Percentiles rank a stretch among this genome's conserved stretches.
Evolutionary conservation across 1,140 invertebrate species (phyloP).

Genomic region (Phymorhynchus buccinoides): DNA sequence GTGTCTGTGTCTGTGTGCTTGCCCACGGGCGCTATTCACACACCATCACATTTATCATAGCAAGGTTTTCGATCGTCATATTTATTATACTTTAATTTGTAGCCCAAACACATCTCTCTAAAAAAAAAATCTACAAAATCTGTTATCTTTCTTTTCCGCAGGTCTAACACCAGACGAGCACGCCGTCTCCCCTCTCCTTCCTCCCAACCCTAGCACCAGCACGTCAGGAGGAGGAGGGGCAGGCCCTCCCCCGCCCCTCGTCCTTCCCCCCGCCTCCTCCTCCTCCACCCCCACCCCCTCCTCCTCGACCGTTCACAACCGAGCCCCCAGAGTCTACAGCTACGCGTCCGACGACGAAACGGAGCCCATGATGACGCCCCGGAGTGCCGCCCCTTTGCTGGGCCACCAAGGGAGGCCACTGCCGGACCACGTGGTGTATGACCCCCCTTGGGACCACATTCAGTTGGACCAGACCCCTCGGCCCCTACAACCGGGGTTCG

Average conservation of each 20-base stretch:
- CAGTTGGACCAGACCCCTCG: slow-evolving; percentile 32
- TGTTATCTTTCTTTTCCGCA: slow-evolving; percentile 19
- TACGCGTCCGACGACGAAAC: slow-evolving; percentile 68
- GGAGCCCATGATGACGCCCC: slow-evolving; percentile 49
- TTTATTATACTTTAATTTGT: too few relatives aligned
- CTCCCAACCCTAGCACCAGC: slow-evolving; percentile 26
- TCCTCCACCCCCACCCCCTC: slow-evolving; percentile 42
- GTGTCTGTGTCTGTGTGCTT: too few relatives aligned
- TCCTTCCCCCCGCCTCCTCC: slow-evolving; percentile 41
- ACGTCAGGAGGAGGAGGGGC: not conserved
- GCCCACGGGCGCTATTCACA: too few relatives aligned
- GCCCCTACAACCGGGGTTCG: not conserved
- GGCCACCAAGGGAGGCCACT: slow-evolving; percentile 40
- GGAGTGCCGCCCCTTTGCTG: slow-evolving; percentile 36
- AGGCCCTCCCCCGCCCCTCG: slow-evolving; percentile 34
- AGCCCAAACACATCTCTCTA: too few relatives aligned
- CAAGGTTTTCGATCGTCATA: too few relatives aligned
- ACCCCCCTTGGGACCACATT: slow-evolving; percentile 48
- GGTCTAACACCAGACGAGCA: slow-evolving; percentile 63
- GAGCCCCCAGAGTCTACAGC: slow-evolving; percentile 50
- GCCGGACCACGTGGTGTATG: slow-evolving; percentile 44
- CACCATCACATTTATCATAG: too few relatives aligned
- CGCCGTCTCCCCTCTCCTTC: slow-evolving; percentile 52
- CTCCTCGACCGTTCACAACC: slow-evolving; percentile 15
- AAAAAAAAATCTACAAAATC: too few relatives aligned